Percentiles rank a stretch among this genome's conserved stretches.
Evolutionary conservation across 2,888 invertebrate species (phyloP).

Genomic region (Subacronicta megacephala): DNA sequence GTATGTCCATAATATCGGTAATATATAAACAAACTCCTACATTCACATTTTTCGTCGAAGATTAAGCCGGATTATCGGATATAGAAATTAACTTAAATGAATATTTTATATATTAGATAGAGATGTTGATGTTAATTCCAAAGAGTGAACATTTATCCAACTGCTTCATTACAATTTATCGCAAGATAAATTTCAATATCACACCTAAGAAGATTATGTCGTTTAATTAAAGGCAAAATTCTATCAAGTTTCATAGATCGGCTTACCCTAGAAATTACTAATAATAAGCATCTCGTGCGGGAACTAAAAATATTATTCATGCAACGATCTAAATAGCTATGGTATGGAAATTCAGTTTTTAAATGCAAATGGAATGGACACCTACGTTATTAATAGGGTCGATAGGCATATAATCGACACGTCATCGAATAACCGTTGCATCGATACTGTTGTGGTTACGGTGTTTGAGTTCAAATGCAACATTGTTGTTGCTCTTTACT

Average conservation of each 20-base stretch:
- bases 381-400: conserved; percentile 49
- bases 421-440: conserved; percentile 48
- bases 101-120: conserved; percentile 43
- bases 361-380: conserved; percentile 54
- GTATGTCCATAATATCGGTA: conserved; percentile 23
- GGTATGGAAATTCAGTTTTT: conserved; percentile 44
- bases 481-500: conserved; percentile 51
- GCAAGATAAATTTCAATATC: conserved; percentile 37
- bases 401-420: conserved; percentile 40
- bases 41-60: conserved; percentile 10
- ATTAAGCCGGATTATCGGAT: conserved; percentile 39
- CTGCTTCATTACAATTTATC: conserved; percentile 36
- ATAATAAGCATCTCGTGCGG: conserved; percentile 12
- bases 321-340: conserved; percentile 32
- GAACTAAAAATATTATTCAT: conserved; percentile 23
- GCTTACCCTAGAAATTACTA: conserved; percentile 7
- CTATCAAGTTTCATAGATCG: conserved; percentile 20
- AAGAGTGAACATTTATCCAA: conserved; percentile 33
- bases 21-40: conserved; percentile 12
- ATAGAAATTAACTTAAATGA: conserved; percentile 26
- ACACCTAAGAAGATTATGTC: conserved; percentile 42
- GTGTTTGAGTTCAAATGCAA: conserved; percentile 43
- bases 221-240: conserved; percentile 36
- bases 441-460: conserved; percentile 49
- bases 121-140: conserved; percentile 43